These are phyloP conservation scores for Doryteuthis pealeii DNA, from an alignment of 1,140 invertebrate species.

Conservation along the genomic window DNA sequence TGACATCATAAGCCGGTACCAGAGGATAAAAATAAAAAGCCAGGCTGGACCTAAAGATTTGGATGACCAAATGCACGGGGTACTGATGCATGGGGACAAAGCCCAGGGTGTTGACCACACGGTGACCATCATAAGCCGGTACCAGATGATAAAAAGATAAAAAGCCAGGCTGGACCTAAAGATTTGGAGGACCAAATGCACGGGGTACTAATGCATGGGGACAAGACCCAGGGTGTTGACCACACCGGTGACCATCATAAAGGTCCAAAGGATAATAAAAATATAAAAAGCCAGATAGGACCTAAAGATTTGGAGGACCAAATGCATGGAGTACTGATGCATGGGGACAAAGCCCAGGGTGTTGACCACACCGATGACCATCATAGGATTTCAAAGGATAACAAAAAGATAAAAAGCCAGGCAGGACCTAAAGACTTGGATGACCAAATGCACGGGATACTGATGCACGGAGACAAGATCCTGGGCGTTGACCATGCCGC, in stretches of 20 bases:
- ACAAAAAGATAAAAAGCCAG: background rate
- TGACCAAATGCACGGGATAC: constrained; percentile 33
- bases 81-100: constrained; percentile 41
- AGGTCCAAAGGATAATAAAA: background rate
- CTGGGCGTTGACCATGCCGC: constrained; percentile 25
- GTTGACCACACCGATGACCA: constrained; percentile 27
- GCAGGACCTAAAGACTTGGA: constrained; percentile 34
- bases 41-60: constrained; percentile 32
- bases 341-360: constrained; percentile 29
- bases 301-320: constrained; percentile 33
- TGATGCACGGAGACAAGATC: constrained; percentile 41
- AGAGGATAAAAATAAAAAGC: constrained; percentile 12
- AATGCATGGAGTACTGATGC: constrained; percentile 42
- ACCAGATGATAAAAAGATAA: background rate
- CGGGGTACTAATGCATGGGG: too few relatives aligned
- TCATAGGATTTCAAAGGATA: constrained; percentile 11
- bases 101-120: constrained; percentile 22
- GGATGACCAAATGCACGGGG: constrained; percentile 34
- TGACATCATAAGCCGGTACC: constrained; percentile 12
- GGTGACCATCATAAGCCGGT: constrained; percentile 18
- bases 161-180: too few relatives aligned
- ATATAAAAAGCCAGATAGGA: constrained; percentile 16
- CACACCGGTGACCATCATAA: too few relatives aligned
- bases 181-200: constrained; percentile 9
- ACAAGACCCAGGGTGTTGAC: too few relatives aligned